phyloP scores from a whole-genome alignment of 2,797 vertebrate genomes.

The Hoplostethus atlanticus region DNA sequence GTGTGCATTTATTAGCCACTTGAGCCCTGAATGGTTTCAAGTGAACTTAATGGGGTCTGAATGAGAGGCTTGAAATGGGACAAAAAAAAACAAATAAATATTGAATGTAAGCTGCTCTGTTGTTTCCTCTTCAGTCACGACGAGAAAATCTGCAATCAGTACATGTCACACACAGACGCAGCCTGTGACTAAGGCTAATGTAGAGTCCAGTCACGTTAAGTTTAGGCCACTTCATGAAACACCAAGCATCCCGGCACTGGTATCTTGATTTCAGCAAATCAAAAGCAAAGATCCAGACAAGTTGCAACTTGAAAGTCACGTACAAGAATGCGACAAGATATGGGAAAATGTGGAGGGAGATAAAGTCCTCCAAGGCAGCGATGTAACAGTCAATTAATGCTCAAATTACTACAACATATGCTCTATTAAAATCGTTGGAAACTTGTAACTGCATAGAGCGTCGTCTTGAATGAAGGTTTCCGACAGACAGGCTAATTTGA shows the following conservation, averaged over 20 bases:
- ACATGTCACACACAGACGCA: neutral
- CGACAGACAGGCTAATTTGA: neutral
- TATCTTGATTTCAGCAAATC: neutral
- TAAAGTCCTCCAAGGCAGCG: neutral
- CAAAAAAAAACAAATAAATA: neutral
- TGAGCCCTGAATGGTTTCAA: slow-evolving; percentile 5
- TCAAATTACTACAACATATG: neutral
- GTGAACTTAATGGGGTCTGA: slow-evolving; percentile 17
- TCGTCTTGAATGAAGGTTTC: neutral
- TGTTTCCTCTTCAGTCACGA: neutral
- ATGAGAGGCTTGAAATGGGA: slow-evolving; percentile 6
- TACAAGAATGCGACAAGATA: neutral
- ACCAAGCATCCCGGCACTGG: neutral
- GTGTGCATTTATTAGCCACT: slow-evolving; percentile 3
- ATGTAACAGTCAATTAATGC: neutral
- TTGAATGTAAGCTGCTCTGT: neutral
- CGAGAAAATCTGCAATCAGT: neutral
- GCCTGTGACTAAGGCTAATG: no score
- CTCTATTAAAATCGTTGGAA: neutral
- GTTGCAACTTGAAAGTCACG: neutral
- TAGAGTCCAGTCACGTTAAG: neutral
- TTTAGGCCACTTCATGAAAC: neutral
- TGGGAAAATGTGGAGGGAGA: neutral
- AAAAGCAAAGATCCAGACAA: neutral
- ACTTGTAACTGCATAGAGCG: neutral